Percentiles rank a stretch among this genome's conserved stretches.
Conservation (phyloP, 1,140 invertebrate genomes). For the Rhizoglyphus robini region DNA sequence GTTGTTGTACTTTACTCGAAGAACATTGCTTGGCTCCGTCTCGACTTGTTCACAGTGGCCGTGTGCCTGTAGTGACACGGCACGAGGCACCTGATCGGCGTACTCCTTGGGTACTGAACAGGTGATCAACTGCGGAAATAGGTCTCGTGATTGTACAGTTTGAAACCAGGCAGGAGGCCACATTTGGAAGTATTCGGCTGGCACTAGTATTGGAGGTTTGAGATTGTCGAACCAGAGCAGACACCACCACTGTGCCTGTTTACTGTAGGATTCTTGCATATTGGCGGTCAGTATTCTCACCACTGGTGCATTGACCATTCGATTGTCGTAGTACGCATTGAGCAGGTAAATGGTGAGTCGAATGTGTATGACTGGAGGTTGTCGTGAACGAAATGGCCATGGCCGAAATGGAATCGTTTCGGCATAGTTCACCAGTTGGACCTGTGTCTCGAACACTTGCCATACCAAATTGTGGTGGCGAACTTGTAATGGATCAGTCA, state of each 20-base stretch:
- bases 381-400: no score
- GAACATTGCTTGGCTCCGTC: slow-evolving; percentile 68
- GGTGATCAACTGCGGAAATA: slow-evolving; percentile 74
- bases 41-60: slow-evolving; percentile 49
- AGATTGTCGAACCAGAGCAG: slow-evolving; percentile 77
- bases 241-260: slow-evolving; percentile 49
- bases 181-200: no score
- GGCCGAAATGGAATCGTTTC: no score
- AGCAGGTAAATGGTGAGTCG: slow-evolving; percentile 66
- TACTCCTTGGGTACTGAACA: slow-evolving; percentile 52
- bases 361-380: no score
- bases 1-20: slow-evolving; percentile 61
- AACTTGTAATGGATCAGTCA: no score
- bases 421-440: no score
- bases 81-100: slow-evolving; percentile 49
- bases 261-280: slow-evolving; percentile 63
- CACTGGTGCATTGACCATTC: slow-evolving; percentile 55
- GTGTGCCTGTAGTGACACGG: slow-evolving; percentile 57
- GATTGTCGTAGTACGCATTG: slow-evolving; percentile 69
- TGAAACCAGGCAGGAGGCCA: slow-evolving; percentile 52
- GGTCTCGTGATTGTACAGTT: slow-evolving; percentile 77
- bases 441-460: no score
- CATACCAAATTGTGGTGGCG: no score
- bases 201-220: slow-evolving; percentile 60
- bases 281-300: slow-evolving; percentile 77